Percentiles rank a stretch among this genome's conserved stretches.
These are phyloP conservation scores for Goniozus legneri DNA, from an alignment of 1,140 invertebrate species.

Conservation along the genomic window DNA sequence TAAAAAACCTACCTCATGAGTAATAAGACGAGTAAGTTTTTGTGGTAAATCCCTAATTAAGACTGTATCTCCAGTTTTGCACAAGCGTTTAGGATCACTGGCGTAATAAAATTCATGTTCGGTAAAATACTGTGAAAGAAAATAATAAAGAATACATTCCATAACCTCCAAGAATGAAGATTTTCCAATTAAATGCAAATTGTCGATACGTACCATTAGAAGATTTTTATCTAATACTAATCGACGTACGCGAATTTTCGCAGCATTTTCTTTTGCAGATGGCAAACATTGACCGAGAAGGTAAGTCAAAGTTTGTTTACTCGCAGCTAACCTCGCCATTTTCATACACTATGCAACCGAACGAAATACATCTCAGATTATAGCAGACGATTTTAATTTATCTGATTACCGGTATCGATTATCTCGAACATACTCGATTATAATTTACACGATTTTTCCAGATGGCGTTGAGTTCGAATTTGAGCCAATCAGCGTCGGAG, in stretches of 20 bases:
- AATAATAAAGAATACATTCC: conserved; percentile 27
- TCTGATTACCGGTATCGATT: too few relatives aligned
- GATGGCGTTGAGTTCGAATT: too few relatives aligned
- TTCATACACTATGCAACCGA: too few relatives aligned
- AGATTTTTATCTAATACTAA: conserved; percentile 68
- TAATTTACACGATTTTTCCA: too few relatives aligned
- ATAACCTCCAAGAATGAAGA: conserved; percentile 10
- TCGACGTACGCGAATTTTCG: conserved; percentile 68
- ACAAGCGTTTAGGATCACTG: conserved; percentile 71
- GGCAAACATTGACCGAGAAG: conserved; percentile 71
- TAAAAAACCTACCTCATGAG: conserved; percentile 58
- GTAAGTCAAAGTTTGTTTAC: too few relatives aligned
- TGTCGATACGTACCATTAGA: conserved; percentile 59
- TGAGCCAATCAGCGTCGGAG: too few relatives aligned
- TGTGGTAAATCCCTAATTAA: conserved; percentile 70
- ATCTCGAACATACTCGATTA: too few relatives aligned
- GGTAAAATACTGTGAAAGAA: conserved; percentile 69
- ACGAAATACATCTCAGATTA: too few relatives aligned
- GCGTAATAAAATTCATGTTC: conserved; percentile 70
- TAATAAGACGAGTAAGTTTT: conserved; percentile 71
- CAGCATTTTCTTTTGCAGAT: conserved; percentile 68
- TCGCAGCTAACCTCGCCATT: too few relatives aligned
- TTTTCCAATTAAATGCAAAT: conserved; percentile 1
- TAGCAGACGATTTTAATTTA: too few relatives aligned
- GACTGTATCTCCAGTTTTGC: conserved; percentile 79